Evolutionary conservation across 1,140 invertebrate genomes (phyloP), one percentile per base, ranked within the genome.

Genomic region (Andricus grossulariae): DNA sequence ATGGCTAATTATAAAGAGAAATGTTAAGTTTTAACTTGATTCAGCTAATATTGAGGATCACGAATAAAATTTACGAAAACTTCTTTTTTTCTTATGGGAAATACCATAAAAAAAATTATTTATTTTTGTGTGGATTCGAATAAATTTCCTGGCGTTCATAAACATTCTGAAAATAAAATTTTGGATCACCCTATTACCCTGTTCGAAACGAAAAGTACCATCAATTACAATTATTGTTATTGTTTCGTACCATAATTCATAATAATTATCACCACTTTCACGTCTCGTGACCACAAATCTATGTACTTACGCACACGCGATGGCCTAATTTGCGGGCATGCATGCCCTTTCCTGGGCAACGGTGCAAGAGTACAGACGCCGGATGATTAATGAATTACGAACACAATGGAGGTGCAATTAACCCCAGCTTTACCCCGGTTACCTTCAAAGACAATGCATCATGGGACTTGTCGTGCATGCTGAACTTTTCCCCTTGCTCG

Each of bases 311-410:
- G 79, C 80, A 78, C 82, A 80, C 79, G 82, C 82, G 79, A 82
- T 52, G 57, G 45, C 72, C 72, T 78, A 74, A 83, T 83, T 81
- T 78, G 78, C 72, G 75, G 77, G 75, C 78, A 72, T 75, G 76
- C 73, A 79, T 81, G 78, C 76, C 74, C 75, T 72, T 80, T 76
- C 25, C 57, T 66, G 77, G 82, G 75, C 81, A 80, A 78, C 72
- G 79, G 77, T 79, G 66, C 76, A 80, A 74, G 77, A 54, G 77
- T 76, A 50, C 74, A 66, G 25, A 39, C 57, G 57, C 39, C 11
- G 18, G 32, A 78, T 81, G 82, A 83, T 83, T 83, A 83, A 83
- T 83, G 82, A 81, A 83, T 77, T 83, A 74, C 79, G 60, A 77
- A 76, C 77, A 83, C 79, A 83, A 83, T 83, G 72, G 80, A 66